Conservation (phyloP, 2,113 vertebrate species). For the Paradisaea rubra region DNA sequence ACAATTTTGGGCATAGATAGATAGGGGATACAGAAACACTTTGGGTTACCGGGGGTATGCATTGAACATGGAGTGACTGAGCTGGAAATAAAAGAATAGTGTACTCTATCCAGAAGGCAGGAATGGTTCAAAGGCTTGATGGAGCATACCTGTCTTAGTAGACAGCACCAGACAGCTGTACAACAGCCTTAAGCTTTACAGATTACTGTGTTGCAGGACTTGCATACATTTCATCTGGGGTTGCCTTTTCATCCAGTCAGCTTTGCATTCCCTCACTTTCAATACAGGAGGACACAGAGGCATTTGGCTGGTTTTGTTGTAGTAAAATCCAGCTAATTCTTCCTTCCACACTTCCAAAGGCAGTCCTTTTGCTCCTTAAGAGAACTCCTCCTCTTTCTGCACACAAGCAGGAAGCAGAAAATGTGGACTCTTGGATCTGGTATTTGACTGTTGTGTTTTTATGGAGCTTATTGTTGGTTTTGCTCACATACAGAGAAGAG, state of each 20-base stretch:
- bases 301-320: neutral
- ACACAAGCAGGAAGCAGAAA: neutral
- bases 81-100: neutral
- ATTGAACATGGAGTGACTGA: neutral
- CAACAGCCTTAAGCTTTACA: neutral
- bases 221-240: neutral
- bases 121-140: neutral
- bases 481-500: neutral
- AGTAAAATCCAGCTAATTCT: neutral
- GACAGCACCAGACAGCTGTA: neutral
- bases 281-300: neutral
- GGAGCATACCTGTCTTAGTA: neutral
- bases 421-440: neutral
- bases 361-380: neutral
- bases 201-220: neutral
- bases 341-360: neutral
- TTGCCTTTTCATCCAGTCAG: neutral
- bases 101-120: neutral
- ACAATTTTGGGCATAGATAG: neutral
- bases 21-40: neutral
- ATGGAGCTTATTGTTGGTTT: neutral
- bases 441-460: neutral
- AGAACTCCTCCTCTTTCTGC: neutral
- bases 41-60: accelerated
- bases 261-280: neutral